Evolutionary conservation across 2,113 vertebrate species (phyloP), one percentile per base, ranked within the genome.

Genomic region (Mola mola): DNA sequence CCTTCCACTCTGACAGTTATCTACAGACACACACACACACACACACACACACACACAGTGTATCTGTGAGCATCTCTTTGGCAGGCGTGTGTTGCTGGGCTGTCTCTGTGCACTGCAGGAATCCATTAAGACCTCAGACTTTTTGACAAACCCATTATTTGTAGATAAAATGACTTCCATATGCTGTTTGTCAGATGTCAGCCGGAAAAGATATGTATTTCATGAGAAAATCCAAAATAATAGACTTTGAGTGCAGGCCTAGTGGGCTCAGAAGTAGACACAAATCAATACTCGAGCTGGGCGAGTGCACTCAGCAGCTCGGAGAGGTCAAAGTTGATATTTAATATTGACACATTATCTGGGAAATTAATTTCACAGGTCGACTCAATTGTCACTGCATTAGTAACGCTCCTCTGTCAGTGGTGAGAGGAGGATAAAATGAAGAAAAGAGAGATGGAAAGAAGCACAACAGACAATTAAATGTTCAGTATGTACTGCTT

Each of bases 141-240:
- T 90, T 92, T 89, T 92, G 93, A 94, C 92, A 93, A 94, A 93
- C 88, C 92, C 87, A 93, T 94, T 91, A 93, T 79, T 89, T 89
- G 91, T 82, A 93, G 93, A 94, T 93, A 92, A 93, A 95, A 93
- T 79, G 79, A 90, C 92, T 92, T 93, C 84, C 91, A 94, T 88
- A 93, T 93, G 92, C 70, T 94, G 93, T 94, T 94, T 95, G 92
- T 93, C 93, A 94, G 93, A 92, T 93, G 90, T 92, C 93, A 93
- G 90, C 59, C 82, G 84, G 72, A 77, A 89, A 75, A 92, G 91
- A 94, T 89, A 91, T 88, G 88, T 85, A 93, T 94, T 94, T 94
- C 92, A 93, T 84, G 91, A 89, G 84, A 92, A 95, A 95, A 94
- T 92, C 86, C 91, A 93, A 93, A 94, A 93, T 91, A 93, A 94